Base-by-base conservation (phyloP, 2,797 vertebrate genomes). In the Otus scops region DNA sequence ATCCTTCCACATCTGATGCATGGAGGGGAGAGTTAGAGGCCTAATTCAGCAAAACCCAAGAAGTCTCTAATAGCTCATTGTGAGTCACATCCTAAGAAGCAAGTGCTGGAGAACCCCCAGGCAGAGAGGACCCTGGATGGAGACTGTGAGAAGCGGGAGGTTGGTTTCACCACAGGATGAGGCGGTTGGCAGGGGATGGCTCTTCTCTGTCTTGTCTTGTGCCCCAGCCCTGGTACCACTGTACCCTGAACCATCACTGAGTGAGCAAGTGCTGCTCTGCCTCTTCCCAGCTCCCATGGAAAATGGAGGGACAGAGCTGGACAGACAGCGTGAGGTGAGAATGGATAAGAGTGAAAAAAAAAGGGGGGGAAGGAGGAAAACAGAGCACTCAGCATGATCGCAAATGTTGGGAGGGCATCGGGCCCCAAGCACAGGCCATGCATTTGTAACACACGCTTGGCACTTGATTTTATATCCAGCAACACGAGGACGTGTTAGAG, bases 351-450 rank as follows among this genome's bases (percentile, higher is more conserved):
- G 69, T 5, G 32, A 70, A 56, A 88, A 83, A 79, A 1, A 28
- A 45, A 4, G n/a, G 19, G 19, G 20, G 13, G 10, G 26, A 8
- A 59, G 26, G 41, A 50, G 20, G 10, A 50, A 65, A 53, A 24
- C 6, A 26, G 81, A 57, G 14, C 1, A 0, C 47, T 51, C 64
- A 28, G 47, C 1, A 0, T 9, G 77, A 45, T 32, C 3, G 0
- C 20, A 4, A 6, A 38, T 23, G 15, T 0, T 36, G 48, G 56
- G 60, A 82, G 18, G 16, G 30, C 27, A 74, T 2, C 0, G 0
- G 34, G 20, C 13, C 54, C 50, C 26, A 4, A 43, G 68, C 43
- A 61, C 27, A 73, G 27, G 13, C n/a, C 20, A 11, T 1, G 2
- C 18, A 53, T 71, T 57, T 43, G 26, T 36, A 60, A 88, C 45